A percentile compares a stretch with the other conserved stretches of the same genome.
These are phyloP conservation scores for Ctenopoma multispine DNA, from an alignment of 2,797 vertebrate species.

Conservation along the genomic window DNA sequence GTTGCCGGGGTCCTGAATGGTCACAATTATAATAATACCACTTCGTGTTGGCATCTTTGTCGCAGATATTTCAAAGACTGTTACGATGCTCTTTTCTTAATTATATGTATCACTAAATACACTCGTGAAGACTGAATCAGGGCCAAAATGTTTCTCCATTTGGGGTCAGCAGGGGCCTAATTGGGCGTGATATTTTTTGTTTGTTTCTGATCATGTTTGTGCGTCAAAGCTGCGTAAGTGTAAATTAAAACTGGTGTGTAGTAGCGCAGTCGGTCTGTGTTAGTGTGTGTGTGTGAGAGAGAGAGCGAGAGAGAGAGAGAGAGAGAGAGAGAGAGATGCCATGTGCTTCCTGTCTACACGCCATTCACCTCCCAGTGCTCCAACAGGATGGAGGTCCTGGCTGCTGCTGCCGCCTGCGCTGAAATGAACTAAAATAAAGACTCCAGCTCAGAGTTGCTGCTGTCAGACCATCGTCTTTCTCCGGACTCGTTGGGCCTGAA, in stretches of 20 bases:
- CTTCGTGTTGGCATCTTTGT: background rate
- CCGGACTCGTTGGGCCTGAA: conserved; percentile 30
- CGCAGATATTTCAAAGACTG: background rate
- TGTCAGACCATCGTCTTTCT: background rate
- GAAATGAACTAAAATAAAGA: conserved; percentile 59
- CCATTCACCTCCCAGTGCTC: conserved; percentile 81
- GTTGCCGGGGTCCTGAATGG: background rate
- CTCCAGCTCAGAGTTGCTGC: conserved; percentile 25
- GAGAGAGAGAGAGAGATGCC: conserved; percentile 77
- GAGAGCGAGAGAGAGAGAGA: conserved; percentile 28
- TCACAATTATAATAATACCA: background rate
- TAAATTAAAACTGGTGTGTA: conserved; percentile 27
- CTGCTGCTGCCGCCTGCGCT: conserved; percentile 56
- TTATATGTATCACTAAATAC: background rate
- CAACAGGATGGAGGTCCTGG: conserved; percentile 80
- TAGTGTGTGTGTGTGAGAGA: conserved; percentile 1
- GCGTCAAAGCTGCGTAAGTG: conserved; percentile 35
- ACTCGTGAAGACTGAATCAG: background rate
- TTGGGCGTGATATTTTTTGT: conserved; percentile 5
- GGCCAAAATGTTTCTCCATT: background rate
- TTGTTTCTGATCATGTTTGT: conserved; percentile 40
- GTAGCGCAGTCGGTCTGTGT: background rate
- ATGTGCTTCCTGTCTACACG: conserved; percentile 84
- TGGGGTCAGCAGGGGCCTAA: conserved; percentile 45
- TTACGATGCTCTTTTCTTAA: background rate